Evolutionary conservation across 2,113 vertebrate genomes (phyloP).

Genomic region (Paralichthys olivaceus): DNA sequence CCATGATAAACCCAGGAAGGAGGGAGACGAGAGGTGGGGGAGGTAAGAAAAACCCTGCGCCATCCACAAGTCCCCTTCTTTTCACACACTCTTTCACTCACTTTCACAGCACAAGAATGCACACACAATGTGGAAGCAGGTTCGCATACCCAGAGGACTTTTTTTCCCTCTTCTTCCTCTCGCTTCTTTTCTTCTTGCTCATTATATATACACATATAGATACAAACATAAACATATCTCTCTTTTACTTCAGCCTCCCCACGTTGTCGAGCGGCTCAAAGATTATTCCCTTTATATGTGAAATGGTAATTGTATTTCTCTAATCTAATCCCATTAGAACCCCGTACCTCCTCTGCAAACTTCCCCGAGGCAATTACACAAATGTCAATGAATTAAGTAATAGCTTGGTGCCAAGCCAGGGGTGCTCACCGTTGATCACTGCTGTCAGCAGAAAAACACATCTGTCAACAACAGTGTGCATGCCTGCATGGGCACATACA

Average conservation of each 20-base stretch:
- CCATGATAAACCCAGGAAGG: conserved; percentile 59
- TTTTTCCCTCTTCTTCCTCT: too few relatives aligned
- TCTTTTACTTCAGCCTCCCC: background rate
- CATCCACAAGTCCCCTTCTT: conserved; percentile 27
- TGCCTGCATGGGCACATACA: background rate
- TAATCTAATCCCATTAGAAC: conserved; percentile 83
- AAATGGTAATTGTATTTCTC: conserved; percentile 83
- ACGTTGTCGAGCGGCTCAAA: conserved; percentile 45
- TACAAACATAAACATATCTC: conserved; percentile 7
- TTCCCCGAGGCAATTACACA: conserved; percentile 81
- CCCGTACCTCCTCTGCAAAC: conserved; percentile 73
- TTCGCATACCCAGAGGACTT: background rate
- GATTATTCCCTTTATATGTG: conserved; percentile 75
- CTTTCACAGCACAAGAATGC: conserved; percentile 2
- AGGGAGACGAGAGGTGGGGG: background rate
- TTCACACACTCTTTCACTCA: conserved; percentile 21
- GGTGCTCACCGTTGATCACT: conserved; percentile 74
- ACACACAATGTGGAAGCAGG: background rate
- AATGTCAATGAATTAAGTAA: conserved; percentile 87
- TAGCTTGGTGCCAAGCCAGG: conserved; percentile 81
- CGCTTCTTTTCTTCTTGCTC: background rate
- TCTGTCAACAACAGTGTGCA: conserved; percentile 72
- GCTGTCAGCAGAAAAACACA: conserved; percentile 80
- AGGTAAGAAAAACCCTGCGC: background rate
- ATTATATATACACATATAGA: background rate